These are phyloP conservation scores for Pipra filicauda DNA, from an alignment of 2,113 vertebrate species.

Conservation along the genomic window DNA sequence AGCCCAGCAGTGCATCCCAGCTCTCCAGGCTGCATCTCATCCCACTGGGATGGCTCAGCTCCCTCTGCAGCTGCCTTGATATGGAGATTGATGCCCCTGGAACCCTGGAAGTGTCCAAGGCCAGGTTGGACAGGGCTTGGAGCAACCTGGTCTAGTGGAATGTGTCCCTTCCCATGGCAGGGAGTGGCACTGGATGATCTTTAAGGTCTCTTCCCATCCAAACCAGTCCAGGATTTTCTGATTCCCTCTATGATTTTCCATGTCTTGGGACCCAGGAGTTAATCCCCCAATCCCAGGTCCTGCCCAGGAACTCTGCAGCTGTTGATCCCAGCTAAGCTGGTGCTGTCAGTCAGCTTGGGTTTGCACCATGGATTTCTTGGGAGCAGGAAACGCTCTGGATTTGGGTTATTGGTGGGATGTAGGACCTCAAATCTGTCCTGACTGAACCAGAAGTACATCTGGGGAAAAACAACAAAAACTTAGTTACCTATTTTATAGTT, in stretches of 20 bases:
- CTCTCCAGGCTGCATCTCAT: too few relatives aligned
- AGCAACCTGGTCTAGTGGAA: too few relatives aligned
- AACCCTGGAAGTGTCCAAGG: too few relatives aligned
- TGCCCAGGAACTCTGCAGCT: background rate
- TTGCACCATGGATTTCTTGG: background rate
- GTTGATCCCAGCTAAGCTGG: background rate
- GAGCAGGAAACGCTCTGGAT: background rate
- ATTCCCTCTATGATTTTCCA: background rate
- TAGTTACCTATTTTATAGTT: background rate
- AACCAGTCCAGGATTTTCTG: background rate
- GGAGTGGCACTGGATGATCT: background rate
- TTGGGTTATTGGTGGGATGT: background rate
- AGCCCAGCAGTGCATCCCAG: too few relatives aligned
- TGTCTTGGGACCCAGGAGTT: background rate
- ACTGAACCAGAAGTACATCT: background rate
- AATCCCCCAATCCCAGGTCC: background rate
- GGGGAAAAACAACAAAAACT: background rate
- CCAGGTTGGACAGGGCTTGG: too few relatives aligned
- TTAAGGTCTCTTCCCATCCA: background rate
- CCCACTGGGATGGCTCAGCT: too few relatives aligned
- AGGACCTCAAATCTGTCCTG: background rate
- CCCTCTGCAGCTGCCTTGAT: too few relatives aligned
- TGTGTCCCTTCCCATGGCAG: background rate
- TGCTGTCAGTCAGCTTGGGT: background rate
- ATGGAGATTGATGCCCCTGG: too few relatives aligned